These are phyloP conservation scores for Lysiphlebus fabarum DNA, from an alignment of 1,140 invertebrate species.

Conservation along the genomic window DNA sequence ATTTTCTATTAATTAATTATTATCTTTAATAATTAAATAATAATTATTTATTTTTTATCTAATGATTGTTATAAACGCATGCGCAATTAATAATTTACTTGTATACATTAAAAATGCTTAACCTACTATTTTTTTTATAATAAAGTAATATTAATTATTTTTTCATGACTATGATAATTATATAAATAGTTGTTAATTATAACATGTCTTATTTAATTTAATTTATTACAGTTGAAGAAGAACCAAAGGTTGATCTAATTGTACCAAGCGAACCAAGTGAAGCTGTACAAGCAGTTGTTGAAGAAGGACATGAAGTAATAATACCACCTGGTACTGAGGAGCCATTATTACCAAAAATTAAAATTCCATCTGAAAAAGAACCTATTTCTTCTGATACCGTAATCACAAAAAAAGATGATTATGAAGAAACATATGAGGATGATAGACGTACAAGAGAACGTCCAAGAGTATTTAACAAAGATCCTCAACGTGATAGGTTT, in stretches of 20 bases:
- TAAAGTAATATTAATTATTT: no score
- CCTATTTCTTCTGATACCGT: slow-evolving; percentile 30
- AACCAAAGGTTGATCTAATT: neutral
- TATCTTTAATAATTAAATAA: no score
- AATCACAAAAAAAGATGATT: slow-evolving; percentile 39
- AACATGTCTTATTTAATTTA: no score
- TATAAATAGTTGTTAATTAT: no score
- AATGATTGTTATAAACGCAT: no score
- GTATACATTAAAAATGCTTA: no score
- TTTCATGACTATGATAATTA: no score
- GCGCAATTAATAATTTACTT: no score
- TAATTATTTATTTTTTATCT: no score
- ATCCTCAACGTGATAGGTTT: slow-evolving; percentile 49
- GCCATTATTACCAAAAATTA: slow-evolving; percentile 46
- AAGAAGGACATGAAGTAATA: slow-evolving; percentile 46
- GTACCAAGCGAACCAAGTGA: slow-evolving; percentile 14
- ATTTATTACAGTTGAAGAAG: slow-evolving; percentile 17
- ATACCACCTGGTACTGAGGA: slow-evolving; percentile 48
- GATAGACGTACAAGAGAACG: slow-evolving; percentile 47
- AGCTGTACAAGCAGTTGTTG: slow-evolving; percentile 35
- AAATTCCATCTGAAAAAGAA: slow-evolving; percentile 37
- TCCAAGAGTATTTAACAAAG: slow-evolving; percentile 48
- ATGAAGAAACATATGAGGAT: slow-evolving; percentile 31
- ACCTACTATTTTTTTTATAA: no score
- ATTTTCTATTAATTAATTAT: no score